A percentile compares a stretch with the other conserved stretches of the same genome.
phyloP scores from a whole-genome alignment of 2,888 invertebrate species.

The Epirrhoe alternata region DNA sequence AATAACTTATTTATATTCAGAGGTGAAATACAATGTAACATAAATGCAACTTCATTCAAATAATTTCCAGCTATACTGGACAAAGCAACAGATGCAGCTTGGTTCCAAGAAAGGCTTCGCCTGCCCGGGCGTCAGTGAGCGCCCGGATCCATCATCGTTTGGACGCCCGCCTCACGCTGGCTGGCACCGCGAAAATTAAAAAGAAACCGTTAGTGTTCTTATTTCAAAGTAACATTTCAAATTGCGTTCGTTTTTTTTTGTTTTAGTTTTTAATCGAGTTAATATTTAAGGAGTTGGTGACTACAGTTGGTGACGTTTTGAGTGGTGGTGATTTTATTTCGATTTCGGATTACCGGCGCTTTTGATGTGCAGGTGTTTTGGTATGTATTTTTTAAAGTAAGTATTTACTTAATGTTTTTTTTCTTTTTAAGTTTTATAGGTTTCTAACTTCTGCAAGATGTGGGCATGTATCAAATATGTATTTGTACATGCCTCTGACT shows the following conservation, averaged over 20 bases:
- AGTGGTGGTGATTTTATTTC: conserved; percentile 11
- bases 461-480: too few relatives aligned
- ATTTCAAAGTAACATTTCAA: conserved; percentile 10
- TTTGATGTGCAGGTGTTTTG: conserved; percentile 26
- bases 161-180: conserved; percentile 56
- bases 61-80: conserved; percentile 21
- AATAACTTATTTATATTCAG: too few relatives aligned
- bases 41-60: too few relatives aligned
- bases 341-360: conserved; percentile 19
- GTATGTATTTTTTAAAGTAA: neutral
- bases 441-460: too few relatives aligned
- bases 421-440: too few relatives aligned
- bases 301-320: too few relatives aligned
- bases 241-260: neutral
- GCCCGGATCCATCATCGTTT: conserved; percentile 62
- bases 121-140: conserved; percentile 60
- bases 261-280: too few relatives aligned
- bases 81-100: conserved; percentile 58
- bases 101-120: conserved; percentile 31
- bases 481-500: too few relatives aligned
- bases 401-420: too few relatives aligned
- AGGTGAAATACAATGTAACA: too few relatives aligned
- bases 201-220: conserved; percentile 37
- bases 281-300: too few relatives aligned
- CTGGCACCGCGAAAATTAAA: conserved; percentile 54